A percentile compares a stretch with the other conserved stretches of the same genome.
phyloP scores from a whole-genome alignment of 1,140 invertebrate genomes.

The silkworm (Bombyx mori) region ASM3026992v2 NC_085109.1:9525501-9526000 shows the following conservation, averaged over 20 bases:
- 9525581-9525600: conserved; percentile 39
- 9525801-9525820: conserved; percentile 64
- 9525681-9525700: conserved; percentile 68
- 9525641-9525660: conserved; percentile 71
- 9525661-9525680: conserved; percentile 70
- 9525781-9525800: conserved; percentile 47
- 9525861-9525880: conserved; percentile 70
- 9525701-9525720: conserved; percentile 70
- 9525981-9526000: too few species aligned
- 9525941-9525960: conserved; percentile 13
- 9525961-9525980: too few species aligned
- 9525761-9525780: conserved; percentile 62
- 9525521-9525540: too few species aligned
- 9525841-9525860: conserved; percentile 53
- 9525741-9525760: conserved; percentile 71
- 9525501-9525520: too few species aligned
- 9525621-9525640: conserved; percentile 53
- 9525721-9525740: conserved; percentile 72
- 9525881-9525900: conserved; percentile 69
- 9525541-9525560: conserved; percentile 37
- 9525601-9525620: conserved; percentile 60
- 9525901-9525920: conserved; percentile 41
- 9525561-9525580: conserved; percentile 60
- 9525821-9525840: conserved; percentile 59
- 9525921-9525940: conserved; percentile 41